Conservation (phyloP, 2,113 vertebrate species). For the Gymnobelideus leadbeateri region DNA sequence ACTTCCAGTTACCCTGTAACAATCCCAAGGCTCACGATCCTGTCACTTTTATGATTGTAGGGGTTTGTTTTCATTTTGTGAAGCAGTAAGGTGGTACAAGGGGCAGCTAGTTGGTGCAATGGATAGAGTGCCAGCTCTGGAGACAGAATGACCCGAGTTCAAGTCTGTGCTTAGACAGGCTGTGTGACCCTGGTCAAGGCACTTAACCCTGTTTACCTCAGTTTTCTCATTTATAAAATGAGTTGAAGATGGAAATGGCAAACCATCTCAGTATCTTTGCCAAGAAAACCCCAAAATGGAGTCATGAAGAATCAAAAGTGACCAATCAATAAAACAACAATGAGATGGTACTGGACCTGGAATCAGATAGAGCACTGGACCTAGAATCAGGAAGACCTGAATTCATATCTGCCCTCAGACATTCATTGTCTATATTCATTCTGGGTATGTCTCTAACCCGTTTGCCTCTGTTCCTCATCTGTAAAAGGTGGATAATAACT, state of each 20-base stretch:
- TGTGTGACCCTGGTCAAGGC: not conserved
- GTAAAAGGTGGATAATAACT: not conserved
- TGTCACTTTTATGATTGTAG: not conserved
- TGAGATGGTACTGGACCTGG: too few relatives aligned
- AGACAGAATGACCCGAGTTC: not conserved
- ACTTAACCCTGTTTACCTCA: not conserved
- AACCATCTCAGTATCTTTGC: not conserved
- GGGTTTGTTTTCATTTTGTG: not conserved
- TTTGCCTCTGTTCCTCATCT: not conserved
- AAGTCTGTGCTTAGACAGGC: not conserved
- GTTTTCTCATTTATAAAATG: not conserved
- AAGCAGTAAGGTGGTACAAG: not conserved
- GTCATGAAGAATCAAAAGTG: not conserved
- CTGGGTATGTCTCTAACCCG: not conserved
- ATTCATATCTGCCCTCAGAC: not conserved
- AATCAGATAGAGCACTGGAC: not conserved
- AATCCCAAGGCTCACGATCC: not conserved
- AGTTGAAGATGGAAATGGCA: too few relatives aligned
- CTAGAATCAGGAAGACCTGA: not conserved
- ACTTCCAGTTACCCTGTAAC: not conserved
- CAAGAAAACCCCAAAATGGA: not conserved
- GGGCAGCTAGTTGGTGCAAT: not conserved
- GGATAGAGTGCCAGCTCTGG: not conserved
- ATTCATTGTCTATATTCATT: not conserved
- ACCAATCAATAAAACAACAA: not conserved